Conservation (phyloP, 1,140 invertebrate species). For the Telenomus remus region DNA sequence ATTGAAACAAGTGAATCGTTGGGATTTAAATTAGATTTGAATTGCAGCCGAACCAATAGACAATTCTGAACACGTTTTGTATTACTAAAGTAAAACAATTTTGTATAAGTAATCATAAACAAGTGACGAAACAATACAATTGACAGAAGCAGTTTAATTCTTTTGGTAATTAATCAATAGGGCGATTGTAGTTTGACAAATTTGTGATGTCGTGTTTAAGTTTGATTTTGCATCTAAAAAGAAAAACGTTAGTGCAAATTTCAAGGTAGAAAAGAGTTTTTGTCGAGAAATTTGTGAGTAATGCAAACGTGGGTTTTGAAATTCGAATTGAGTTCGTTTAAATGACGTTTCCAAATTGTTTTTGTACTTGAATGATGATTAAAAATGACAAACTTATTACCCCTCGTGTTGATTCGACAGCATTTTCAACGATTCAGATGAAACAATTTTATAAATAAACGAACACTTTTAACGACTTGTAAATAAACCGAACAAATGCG, state of each 20-base stretch:
- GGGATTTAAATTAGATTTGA: conserved; percentile 17
- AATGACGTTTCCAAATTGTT: too few relatives aligned
- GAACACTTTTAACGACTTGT: conserved; percentile 21
- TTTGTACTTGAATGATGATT: too few relatives aligned
- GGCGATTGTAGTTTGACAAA: too few relatives aligned
- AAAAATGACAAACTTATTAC: not conserved
- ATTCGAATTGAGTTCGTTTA: too few relatives aligned
- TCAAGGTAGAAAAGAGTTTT: too few relatives aligned
- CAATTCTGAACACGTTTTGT: conserved; percentile 21
- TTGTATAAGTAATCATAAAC: conserved; percentile 15
- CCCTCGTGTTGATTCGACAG: conserved; percentile 24
- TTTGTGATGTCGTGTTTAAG: too few relatives aligned
- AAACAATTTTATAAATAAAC: conserved; percentile 26
- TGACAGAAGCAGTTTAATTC: conserved; percentile 2
- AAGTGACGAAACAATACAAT: conserved; percentile 12
- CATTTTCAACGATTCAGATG: conserved; percentile 27
- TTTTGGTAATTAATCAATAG: not conserved
- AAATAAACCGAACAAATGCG: conserved; percentile 7
- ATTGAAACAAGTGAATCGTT: conserved; percentile 22
- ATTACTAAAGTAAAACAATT: conserved; percentile 21
- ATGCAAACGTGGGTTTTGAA: too few relatives aligned
- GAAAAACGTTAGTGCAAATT: too few relatives aligned
- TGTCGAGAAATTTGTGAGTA: too few relatives aligned
- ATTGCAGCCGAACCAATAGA: not conserved
- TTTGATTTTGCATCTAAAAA: too few relatives aligned